phyloP scores from a whole-genome alignment of 1,140 invertebrate species.

The Bombus polaris region DNA sequence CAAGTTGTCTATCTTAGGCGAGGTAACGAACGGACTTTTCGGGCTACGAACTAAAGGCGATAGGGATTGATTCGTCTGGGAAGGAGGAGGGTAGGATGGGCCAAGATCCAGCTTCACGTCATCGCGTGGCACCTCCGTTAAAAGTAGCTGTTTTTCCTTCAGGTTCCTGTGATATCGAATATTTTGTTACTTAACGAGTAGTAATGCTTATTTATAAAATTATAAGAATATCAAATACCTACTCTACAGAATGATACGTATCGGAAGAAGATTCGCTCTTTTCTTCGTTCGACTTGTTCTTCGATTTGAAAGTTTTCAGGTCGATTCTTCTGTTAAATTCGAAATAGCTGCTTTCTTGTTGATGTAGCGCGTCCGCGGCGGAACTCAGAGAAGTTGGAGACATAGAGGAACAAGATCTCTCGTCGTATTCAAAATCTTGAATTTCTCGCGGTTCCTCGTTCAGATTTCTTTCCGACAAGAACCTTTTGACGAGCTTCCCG shows the following conservation, averaged over 20 bases:
- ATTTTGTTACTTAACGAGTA: background rate
- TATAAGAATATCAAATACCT: background rate
- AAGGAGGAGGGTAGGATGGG: constrained; percentile 33
- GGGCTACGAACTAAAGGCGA: background rate
- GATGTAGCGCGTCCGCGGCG: constrained; percentile 8
- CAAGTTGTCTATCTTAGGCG: constrained; percentile 18
- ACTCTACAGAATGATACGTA: background rate
- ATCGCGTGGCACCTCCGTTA: constrained; percentile 65
- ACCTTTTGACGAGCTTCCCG: constrained; percentile 18
- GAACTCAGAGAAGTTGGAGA: constrained; percentile 39
- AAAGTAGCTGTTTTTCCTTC: constrained; percentile 32
- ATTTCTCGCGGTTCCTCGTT: constrained; percentile 38
- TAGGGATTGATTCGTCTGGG: accelerated
- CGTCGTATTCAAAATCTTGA: constrained; percentile 66
- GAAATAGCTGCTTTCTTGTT: constrained; percentile 22
- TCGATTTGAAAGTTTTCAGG: constrained; percentile 46
- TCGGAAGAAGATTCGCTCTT: background rate
- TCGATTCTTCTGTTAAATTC: background rate
- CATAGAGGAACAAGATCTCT: constrained; percentile 58
- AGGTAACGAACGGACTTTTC: constrained; percentile 60
- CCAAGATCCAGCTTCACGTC: constrained; percentile 56
- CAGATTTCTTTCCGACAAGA: constrained; percentile 53
- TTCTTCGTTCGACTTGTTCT: background rate
- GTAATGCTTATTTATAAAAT: background rate
- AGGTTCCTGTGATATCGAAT: background rate